Conservation (phyloP, 2,797 vertebrate genomes). For the Todus mexicanus region DNA sequence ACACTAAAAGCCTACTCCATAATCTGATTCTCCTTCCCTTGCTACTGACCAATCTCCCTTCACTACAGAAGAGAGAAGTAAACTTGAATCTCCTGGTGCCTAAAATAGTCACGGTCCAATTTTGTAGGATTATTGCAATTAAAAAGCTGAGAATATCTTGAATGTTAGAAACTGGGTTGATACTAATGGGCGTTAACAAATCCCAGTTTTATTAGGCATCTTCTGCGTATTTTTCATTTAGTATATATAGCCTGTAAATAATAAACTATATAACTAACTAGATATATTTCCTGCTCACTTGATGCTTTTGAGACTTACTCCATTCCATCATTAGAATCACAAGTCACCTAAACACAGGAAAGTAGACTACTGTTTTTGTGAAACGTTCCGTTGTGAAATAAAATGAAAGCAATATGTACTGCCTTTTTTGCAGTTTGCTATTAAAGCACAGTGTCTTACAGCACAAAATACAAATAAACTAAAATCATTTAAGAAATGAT, state of each 20-base stretch:
- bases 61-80: slow-evolving; percentile 20
- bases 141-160: slow-evolving; percentile 31
- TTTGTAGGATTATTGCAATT: slow-evolving; percentile 18
- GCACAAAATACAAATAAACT: slow-evolving; percentile 65
- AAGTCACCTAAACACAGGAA: slow-evolving; percentile 69
- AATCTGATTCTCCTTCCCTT: not conserved
- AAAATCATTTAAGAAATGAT: slow-evolving; percentile 40
- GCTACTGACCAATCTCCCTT: slow-evolving; percentile 38
- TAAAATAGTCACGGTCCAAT: slow-evolving; percentile 67
- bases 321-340: slow-evolving; percentile 71
- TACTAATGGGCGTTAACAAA: slow-evolving; percentile 56
- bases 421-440: slow-evolving; percentile 69
- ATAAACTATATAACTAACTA: slow-evolving; percentile 62
- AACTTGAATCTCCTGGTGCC: slow-evolving; percentile 75
- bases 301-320: slow-evolving; percentile 72
- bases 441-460: slow-evolving; percentile 70
- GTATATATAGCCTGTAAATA: slow-evolving; percentile 64
- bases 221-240: slow-evolving; percentile 57
- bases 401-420: slow-evolving; percentile 63
- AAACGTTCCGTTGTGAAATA: slow-evolving; percentile 70
- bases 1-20: slow-evolving; percentile 5
- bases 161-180: slow-evolving; percentile 64
- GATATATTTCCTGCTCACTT: slow-evolving; percentile 71
- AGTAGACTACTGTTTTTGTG: slow-evolving; percentile 68
- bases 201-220: slow-evolving; percentile 40